Conservation (phyloP, 2,888 invertebrate species). For the Drosophila percnosoma region DNA sequence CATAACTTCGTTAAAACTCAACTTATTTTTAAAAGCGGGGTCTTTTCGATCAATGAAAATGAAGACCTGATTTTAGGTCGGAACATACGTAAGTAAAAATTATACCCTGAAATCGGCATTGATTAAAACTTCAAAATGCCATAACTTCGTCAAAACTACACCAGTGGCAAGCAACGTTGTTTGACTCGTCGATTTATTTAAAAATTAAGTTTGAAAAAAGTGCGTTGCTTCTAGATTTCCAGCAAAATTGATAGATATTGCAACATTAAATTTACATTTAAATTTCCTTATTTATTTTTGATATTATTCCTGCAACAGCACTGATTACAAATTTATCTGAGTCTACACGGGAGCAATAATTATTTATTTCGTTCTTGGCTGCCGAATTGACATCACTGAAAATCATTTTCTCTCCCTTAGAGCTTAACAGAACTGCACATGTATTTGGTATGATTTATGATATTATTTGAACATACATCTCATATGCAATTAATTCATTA, state of each 20-base stretch:
- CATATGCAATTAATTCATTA: not conserved
- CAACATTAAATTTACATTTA: not conserved
- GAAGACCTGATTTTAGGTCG: no score
- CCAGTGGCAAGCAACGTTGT: not conserved
- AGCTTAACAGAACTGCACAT: not conserved
- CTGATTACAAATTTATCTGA: not conserved
- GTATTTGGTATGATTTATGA: not conserved
- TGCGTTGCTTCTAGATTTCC: not conserved
- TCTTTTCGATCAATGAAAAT: no score
- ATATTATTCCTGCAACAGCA: not conserved
- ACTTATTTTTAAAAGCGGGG: no score
- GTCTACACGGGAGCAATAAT: not conserved
- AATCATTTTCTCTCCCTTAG: not conserved
- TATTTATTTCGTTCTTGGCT: not conserved
- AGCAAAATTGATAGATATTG: not conserved
- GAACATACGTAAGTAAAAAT: no score
- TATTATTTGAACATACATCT: not conserved
- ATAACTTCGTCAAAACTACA: no score
- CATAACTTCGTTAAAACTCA: no score
- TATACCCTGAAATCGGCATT: no score
- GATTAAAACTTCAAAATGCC: no score
- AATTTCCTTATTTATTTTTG: accelerated
- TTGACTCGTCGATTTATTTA: not conserved
- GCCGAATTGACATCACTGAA: not conserved
- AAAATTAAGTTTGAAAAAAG: not conserved